A percentile compares a stretch with the other conserved stretches of the same genome.
Evolutionary conservation across 2,888 invertebrate species (phyloP).

Genomic region (Atrina japonica): DNA sequence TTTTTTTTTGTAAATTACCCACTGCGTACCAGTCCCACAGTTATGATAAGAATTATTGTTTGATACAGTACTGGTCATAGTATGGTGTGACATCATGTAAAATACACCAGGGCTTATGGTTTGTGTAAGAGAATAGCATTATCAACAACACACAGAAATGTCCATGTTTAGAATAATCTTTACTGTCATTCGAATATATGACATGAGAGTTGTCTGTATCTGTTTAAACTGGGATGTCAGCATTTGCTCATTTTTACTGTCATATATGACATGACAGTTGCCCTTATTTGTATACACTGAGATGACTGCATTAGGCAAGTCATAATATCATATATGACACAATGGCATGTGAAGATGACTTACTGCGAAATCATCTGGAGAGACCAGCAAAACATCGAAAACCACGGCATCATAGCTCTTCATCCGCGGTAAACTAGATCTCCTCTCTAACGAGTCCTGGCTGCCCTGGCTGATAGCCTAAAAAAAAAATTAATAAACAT

Average conservation of each 20-base stretch:
- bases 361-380: conserved; percentile 81
- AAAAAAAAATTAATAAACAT: conserved; percentile 32
- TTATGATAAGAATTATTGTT: too few relatives aligned
- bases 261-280: not conserved
- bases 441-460: conserved; percentile 72
- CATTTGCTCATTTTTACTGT: not conserved
- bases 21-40: too few relatives aligned
- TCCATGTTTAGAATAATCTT: too few relatives aligned
- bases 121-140: too few relatives aligned
- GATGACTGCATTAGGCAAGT: not conserved
- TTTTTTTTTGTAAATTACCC: too few relatives aligned
- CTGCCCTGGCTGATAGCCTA: conserved; percentile 72
- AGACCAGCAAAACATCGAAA: conserved; percentile 80
- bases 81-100: too few relatives aligned
- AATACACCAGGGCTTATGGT: too few relatives aligned
- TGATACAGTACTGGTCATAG: too few relatives aligned
- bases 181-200: too few relatives aligned
- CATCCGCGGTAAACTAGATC: conserved; percentile 72
- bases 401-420: conserved; percentile 81
- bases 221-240: not conserved
- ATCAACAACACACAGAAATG: too few relatives aligned
- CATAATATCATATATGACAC: too few relatives aligned
- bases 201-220: not conserved
- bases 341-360: conserved; percentile 58
- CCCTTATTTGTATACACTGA: not conserved